Percentiles rank a stretch among this genome's conserved stretches.
Evolutionary conservation across 1,140 invertebrate species (phyloP).

Genomic region (Drosophila trapezifrons): DNA sequence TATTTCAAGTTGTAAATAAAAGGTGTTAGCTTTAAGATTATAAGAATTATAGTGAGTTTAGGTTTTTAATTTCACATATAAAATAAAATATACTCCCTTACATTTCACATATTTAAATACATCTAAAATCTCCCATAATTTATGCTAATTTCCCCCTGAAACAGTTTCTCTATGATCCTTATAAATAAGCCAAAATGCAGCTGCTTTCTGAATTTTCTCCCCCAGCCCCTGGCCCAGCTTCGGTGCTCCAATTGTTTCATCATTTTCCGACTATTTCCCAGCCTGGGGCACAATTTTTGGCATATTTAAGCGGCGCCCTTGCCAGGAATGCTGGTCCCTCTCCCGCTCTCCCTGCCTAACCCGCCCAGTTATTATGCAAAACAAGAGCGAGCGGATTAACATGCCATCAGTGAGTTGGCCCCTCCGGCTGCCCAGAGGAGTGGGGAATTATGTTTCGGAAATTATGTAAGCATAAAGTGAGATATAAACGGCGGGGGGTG

Average conservation of each 20-base stretch:
- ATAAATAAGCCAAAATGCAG: constrained; percentile 4
- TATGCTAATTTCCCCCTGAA: background rate
- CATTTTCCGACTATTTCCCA: background rate
- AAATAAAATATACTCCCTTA: background rate
- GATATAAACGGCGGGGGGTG: constrained; percentile 29
- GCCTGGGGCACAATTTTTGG: constrained; percentile 15
- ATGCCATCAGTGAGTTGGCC: constrained; percentile 50
- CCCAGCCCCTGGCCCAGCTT: too few relatives aligned
- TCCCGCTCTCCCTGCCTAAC: background rate
- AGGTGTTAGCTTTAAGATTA: too few relatives aligned
- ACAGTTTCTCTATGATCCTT: background rate
- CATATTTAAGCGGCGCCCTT: constrained; percentile 32
- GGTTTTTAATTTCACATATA: too few relatives aligned
- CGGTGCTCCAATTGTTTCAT: constrained; percentile 15
- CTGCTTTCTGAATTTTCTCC: background rate
- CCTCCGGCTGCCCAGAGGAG: constrained; percentile 48
- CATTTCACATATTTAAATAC: background rate
- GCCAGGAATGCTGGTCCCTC: background rate
- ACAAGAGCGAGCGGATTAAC: constrained; percentile 58
- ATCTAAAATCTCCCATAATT: background rate
- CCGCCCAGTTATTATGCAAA: constrained; percentile 63
- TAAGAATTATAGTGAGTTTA: too few relatives aligned
- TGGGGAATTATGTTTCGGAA: constrained; percentile 56
- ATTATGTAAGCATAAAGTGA: constrained; percentile 51
- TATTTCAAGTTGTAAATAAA: background rate